Conservation (phyloP, 2,113 vertebrate species). For the Tragulus kanchil region DNA sequence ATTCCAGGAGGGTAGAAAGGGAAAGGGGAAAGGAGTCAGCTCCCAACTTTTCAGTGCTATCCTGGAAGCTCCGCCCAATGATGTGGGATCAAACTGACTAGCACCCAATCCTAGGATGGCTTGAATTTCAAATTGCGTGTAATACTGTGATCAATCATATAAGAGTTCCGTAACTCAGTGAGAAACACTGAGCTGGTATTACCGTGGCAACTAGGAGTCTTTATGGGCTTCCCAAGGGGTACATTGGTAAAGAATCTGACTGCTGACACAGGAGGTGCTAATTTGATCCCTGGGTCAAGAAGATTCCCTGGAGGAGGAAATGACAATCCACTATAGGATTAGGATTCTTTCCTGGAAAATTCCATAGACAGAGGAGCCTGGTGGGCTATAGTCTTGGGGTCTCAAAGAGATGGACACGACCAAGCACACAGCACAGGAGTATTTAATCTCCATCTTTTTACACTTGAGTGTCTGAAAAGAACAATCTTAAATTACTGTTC, state of each 20-base stretch:
- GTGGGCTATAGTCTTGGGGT: background rate
- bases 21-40: background rate
- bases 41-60: background rate
- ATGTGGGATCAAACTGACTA: no score
- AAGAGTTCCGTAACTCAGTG: background rate
- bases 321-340: background rate
- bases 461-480: background rate
- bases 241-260: background rate
- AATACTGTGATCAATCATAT: background rate
- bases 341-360: background rate
- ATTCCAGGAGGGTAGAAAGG: background rate
- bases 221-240: background rate
- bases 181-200: background rate
- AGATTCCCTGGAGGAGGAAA: background rate
- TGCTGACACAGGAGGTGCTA: background rate
- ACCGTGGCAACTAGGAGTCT: background rate
- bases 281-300: background rate
- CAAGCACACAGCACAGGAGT: background rate
- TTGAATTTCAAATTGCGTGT: background rate
- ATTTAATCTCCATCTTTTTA: background rate
- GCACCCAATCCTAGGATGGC: no score
- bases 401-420: background rate
- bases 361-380: background rate
- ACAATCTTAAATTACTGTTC: background rate
- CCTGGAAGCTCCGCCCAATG: background rate